These are phyloP conservation scores for Chaetops frenatus DNA, from an alignment of 2,113 vertebrate genomes.

Conservation along the genomic window DNA sequence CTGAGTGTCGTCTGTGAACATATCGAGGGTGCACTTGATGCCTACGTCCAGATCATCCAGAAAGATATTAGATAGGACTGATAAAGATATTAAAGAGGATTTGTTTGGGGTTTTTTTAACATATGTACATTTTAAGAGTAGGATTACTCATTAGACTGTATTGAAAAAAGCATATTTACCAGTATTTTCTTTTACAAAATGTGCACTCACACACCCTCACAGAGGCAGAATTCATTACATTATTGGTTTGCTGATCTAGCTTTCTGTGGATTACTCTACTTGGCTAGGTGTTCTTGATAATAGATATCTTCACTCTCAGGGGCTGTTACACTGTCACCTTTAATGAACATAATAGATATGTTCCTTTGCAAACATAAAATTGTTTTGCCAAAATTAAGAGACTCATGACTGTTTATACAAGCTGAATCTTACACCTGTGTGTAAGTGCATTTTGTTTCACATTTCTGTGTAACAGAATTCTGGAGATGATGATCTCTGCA, in stretches of 20 bases:
- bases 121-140: neutral
- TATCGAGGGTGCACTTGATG: accelerated
- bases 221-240: neutral
- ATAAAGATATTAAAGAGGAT: neutral
- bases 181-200: neutral
- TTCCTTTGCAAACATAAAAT: neutral
- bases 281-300: neutral
- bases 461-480: neutral
- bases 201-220: neutral
- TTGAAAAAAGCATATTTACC: neutral
- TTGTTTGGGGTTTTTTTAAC: neutral
- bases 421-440: neutral
- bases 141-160: neutral
- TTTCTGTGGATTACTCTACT: neutral
- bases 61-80: neutral
- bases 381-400: neutral
- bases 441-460: neutral
- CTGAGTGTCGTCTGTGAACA: accelerated
- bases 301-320: neutral
- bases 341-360: neutral
- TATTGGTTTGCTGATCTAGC: neutral
- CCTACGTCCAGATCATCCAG: neutral
- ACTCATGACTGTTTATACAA: neutral
- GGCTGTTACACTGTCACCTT: neutral
- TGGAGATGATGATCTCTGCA: neutral